Evolutionary conservation across 1,140 invertebrate species (phyloP).

Genomic region (Globodera rostochiensis): DNA sequence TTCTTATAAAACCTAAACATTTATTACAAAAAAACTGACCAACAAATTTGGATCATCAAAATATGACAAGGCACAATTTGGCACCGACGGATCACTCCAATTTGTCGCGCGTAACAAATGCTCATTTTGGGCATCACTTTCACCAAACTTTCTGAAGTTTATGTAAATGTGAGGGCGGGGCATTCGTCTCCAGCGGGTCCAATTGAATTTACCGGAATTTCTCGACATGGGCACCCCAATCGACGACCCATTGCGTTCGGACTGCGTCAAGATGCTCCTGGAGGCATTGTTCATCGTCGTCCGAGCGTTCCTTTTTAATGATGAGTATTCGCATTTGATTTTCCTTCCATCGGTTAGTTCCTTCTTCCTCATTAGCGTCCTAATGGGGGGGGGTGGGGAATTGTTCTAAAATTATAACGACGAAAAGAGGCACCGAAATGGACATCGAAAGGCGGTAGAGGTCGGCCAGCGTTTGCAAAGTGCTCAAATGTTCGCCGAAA

Average conservation of each 20-base stretch:
- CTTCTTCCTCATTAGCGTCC: background rate
- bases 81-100: constrained; percentile 36
- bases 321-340: constrained; percentile 39
- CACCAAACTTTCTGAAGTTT: constrained; percentile 36
- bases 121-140: constrained; percentile 45
- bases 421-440: background rate
- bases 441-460: constrained; percentile 34
- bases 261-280: constrained; percentile 34
- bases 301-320: constrained; percentile 43
- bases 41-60: constrained; percentile 48
- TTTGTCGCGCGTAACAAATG: constrained; percentile 34
- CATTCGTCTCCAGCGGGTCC: no score
- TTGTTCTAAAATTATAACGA: no score
- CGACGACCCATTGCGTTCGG: constrained; percentile 37
- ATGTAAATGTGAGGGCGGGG: background rate
- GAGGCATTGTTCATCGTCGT: constrained; percentile 25
- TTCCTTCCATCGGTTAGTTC: constrained; percentile 1
- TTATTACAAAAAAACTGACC: constrained; percentile 23
- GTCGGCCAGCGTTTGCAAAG: constrained; percentile 70
- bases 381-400: background rate
- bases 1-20: constrained; percentile 2
- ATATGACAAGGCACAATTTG: constrained; percentile 37
- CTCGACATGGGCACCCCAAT: constrained; percentile 34
- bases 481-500: constrained; percentile 16
- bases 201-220: constrained; percentile 32